A percentile compares a stretch with the other conserved stretches of the same genome.
Evolutionary conservation across 2,888 invertebrate species (phyloP).

Genomic region (Macrophya annulata): DNA sequence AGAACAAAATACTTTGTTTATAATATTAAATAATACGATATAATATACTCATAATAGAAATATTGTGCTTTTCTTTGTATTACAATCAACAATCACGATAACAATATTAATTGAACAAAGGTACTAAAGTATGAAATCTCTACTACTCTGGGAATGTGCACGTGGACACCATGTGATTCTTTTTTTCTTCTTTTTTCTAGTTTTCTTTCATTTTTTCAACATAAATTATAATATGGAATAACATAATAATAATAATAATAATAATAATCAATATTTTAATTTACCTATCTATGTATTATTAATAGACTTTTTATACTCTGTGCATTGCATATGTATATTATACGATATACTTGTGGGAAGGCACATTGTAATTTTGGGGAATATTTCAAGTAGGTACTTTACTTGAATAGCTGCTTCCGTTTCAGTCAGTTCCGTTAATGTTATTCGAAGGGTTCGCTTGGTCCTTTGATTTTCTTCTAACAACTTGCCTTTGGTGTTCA

Average conservation of each 20-base stretch:
- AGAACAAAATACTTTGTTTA: conserved; percentile 44
- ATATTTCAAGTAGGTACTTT: conserved; percentile 58
- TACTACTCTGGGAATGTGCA: conserved; percentile 53
- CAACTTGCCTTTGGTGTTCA: conserved; percentile 92
- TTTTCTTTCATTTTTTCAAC: conserved; percentile 25
- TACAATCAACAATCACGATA: conserved; percentile 60
- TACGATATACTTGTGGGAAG: conserved; percentile 64
- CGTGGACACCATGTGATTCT: conserved; percentile 18
- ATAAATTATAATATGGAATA: conserved; percentile 50
- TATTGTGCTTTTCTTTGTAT: conserved; percentile 57
- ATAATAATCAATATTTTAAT: conserved; percentile 46
- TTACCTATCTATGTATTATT: conserved; percentile 46
- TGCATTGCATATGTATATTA: conserved; percentile 60
- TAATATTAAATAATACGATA: conserved; percentile 51
- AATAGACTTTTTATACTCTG: conserved; percentile 55
- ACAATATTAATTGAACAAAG: conserved; percentile 52
- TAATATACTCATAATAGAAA: conserved; percentile 49
- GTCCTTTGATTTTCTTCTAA: conserved; percentile 81
- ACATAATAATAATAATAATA: conserved; percentile 45
- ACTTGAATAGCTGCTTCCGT: conserved; percentile 58
- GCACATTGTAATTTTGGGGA: conserved; percentile 61
- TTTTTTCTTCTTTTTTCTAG: neutral
- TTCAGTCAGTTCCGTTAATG: conserved; percentile 68
- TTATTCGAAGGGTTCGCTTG: conserved; percentile 69
- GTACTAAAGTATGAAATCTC: conserved; percentile 46